These are phyloP conservation scores for Lethrus apterus DNA, from an alignment of 1,140 invertebrate species.

Conservation along the genomic window DNA sequence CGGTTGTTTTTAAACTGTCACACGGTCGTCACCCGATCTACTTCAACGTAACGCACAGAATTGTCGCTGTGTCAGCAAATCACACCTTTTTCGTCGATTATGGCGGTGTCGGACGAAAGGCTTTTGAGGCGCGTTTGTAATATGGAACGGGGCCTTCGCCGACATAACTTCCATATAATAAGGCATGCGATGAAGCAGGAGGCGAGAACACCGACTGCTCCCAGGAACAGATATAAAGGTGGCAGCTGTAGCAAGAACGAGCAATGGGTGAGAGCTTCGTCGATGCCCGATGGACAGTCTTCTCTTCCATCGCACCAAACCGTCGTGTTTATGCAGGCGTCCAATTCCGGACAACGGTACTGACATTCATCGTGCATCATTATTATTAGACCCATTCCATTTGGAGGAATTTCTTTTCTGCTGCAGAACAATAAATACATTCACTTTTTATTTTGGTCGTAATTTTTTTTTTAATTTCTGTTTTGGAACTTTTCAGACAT, in stretches of 20 bases:
- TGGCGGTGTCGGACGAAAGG: conserved; percentile 65
- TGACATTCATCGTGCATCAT: conserved; percentile 63
- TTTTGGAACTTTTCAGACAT: too few species aligned
- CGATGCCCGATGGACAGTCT: conserved; percentile 81
- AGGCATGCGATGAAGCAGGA: conserved; percentile 24
- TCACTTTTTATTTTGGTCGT: not conserved
- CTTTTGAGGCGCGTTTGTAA: conserved; percentile 69
- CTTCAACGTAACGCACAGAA: conserved; percentile 84
- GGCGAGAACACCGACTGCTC: conserved; percentile 40
- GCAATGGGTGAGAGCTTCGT: conserved; percentile 74
- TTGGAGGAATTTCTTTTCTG: conserved; percentile 32
- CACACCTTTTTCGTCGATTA: conserved; percentile 76
- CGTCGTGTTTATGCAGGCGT: conserved; percentile 80
- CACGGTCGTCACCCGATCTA: conserved; percentile 82
- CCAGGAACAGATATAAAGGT: conserved; percentile 57
- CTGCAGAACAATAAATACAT: conserved; percentile 23
- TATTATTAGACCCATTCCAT: conserved; percentile 42
- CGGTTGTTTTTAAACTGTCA: conserved; percentile 48
- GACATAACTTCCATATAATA: conserved; percentile 51
- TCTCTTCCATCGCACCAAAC: conserved; percentile 81
- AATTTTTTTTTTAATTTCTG: too few species aligned
- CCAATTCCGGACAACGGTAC: conserved; percentile 74
- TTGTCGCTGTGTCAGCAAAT: conserved; percentile 90
- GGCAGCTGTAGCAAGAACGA: conserved; percentile 66
- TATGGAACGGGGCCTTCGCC: conserved; percentile 56